Conservation (phyloP, 2,797 vertebrate genomes). For the Otus scops region DNA sequence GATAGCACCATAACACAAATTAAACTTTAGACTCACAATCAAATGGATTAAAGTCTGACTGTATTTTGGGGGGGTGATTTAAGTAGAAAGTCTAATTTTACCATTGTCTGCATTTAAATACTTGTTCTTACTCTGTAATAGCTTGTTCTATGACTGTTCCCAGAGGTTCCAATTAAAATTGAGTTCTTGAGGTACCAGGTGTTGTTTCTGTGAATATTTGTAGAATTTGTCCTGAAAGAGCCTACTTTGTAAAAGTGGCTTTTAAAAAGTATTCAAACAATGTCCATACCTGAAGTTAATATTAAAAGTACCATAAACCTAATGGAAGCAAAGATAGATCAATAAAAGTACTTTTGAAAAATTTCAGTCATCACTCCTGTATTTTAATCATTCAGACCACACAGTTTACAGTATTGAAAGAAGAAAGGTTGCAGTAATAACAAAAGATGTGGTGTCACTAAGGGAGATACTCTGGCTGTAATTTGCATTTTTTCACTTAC, state of each 20-base stretch:
- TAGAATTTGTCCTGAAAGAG: neutral
- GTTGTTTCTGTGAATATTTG: neutral
- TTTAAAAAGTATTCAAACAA: neutral
- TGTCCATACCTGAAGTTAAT: neutral
- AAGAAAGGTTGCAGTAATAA: neutral
- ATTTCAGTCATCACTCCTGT: neutral
- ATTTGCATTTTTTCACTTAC: neutral
- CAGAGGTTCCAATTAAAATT: constrained; percentile 1
- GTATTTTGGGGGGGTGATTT: neutral
- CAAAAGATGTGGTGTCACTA: neutral
- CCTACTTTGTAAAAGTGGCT: neutral
- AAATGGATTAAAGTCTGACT: neutral
- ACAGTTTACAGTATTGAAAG: neutral
- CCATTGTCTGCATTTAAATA: neutral
- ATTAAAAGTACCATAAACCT: neutral
- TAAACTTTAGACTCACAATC: neutral
- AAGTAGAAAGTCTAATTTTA: neutral
- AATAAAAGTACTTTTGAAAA: neutral
- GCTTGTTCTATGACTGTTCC: neutral
- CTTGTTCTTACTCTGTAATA: neutral
- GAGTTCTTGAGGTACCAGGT: neutral
- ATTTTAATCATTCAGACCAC: neutral
- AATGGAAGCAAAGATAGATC: neutral
- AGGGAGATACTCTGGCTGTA: neutral
- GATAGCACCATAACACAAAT: neutral